phyloP scores from a whole-genome alignment of 2,797 vertebrate genomes.

The Gymnoscopelus braueri region DNA sequence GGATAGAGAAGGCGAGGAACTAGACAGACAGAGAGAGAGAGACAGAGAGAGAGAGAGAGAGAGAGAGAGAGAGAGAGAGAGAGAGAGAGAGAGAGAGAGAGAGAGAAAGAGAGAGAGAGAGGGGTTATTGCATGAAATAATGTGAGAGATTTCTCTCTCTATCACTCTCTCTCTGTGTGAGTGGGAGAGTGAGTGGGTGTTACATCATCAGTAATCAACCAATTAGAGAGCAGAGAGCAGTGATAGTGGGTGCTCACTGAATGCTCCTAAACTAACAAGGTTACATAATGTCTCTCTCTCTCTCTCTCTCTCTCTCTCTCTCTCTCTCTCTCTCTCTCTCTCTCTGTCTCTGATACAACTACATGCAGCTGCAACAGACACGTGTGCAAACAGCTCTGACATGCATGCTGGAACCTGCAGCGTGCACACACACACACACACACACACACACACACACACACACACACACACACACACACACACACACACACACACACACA shows the following conservation, averaged over 20 bases:
- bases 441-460: not conserved
- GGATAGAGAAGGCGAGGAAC: too few relatives aligned
- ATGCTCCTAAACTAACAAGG: slow-evolving; percentile 6
- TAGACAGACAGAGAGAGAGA: not conserved
- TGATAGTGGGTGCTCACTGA: slow-evolving; percentile 6
- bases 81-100: too few relatives aligned
- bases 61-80: not conserved
- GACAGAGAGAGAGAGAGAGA: not conserved
- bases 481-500: not conserved
- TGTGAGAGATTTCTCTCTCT: too few relatives aligned
- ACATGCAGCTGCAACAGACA: not conserved
- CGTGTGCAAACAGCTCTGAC: not conserved
- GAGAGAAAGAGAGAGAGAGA: not conserved
- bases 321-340: not conserved
- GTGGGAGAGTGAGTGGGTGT: slow-evolving; percentile 1
- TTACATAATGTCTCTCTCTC: slow-evolving; percentile 10
- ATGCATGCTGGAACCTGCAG: not conserved
- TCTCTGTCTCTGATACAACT: not conserved
- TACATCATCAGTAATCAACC: slow-evolving; percentile 19
- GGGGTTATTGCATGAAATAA: not conserved
- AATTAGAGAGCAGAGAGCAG: slow-evolving; percentile 6
- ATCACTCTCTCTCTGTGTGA: not conserved
- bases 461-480: not conserved
- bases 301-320: not conserved
- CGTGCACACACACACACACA: not conserved